These are phyloP conservation scores for Epicampocera succincta DNA, from an alignment of 2,888 invertebrate genomes.

Conservation along the genomic window DNA sequence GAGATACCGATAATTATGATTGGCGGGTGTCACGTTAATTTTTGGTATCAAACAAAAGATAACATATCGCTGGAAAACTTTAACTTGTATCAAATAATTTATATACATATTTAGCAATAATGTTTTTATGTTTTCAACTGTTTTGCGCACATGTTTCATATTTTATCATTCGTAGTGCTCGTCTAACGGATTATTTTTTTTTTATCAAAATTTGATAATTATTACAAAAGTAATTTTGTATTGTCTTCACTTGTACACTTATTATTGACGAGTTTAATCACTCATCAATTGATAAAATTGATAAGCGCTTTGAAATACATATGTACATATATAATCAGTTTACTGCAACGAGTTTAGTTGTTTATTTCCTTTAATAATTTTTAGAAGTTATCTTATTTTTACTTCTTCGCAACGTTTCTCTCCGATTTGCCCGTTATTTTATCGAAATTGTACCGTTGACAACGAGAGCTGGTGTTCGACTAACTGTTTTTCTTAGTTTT, in stretches of 20 bases:
- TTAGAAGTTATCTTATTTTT: conserved; percentile 46
- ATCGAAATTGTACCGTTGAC: conserved; percentile 57
- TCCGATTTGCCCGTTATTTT: conserved; percentile 45
- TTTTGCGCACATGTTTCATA: too few relatives aligned
- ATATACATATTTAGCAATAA: background rate
- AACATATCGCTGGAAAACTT: background rate
- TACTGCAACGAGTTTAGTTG: conserved; percentile 33
- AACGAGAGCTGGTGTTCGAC: conserved; percentile 58
- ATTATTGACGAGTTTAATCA: conserved; percentile 64
- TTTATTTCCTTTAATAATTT: conserved; percentile 35
- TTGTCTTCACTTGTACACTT: conserved; percentile 42
- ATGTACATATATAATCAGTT: conserved; percentile 28
- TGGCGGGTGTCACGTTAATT: background rate
- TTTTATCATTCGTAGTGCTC: conserved; percentile 4
- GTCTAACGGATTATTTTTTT: background rate
- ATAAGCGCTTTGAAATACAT: conserved; percentile 58
- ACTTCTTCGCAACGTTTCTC: conserved; percentile 19
- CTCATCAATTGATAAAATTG: conserved; percentile 65
- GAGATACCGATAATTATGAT: background rate
- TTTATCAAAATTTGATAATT: background rate
- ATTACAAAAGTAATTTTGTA: conserved; percentile 10
- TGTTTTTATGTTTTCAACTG: background rate
- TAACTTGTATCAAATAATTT: background rate
- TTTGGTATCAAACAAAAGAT: background rate
- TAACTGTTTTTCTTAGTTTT: conserved; percentile 28